phyloP scores from a whole-genome alignment of 2,797 vertebrate species.

The Alcedo quadribrachys region DNA sequence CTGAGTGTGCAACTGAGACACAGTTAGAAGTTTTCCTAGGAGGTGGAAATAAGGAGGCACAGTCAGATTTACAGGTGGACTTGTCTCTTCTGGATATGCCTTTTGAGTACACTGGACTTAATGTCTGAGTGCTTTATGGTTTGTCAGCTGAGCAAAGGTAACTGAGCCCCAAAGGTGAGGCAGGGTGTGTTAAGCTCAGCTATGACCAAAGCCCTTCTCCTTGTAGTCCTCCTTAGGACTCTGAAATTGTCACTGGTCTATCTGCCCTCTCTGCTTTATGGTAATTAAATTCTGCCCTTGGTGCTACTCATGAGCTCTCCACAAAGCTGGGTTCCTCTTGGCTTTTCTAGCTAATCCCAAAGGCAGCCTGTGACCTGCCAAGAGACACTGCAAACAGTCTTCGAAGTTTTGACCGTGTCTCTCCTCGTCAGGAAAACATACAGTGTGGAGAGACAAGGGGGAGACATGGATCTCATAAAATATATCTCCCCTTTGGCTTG shows the following conservation, averaged over 20 bases:
- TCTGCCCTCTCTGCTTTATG: background rate
- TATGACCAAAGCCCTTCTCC: background rate
- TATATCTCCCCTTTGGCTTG: conserved; percentile 59
- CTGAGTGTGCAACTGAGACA: background rate
- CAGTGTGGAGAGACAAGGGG: conserved; percentile 22
- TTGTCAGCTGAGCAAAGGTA: background rate
- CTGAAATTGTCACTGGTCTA: background rate
- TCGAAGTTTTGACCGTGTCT: conserved; percentile 19
- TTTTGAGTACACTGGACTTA: background rate
- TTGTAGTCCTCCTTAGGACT: background rate
- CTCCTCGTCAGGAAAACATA: conserved; percentile 14
- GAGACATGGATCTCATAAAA: conserved; percentile 53
- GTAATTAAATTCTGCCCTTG: background rate
- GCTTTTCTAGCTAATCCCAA: background rate
- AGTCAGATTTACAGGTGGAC: background rate
- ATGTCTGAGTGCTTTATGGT: background rate
- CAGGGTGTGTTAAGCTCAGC: background rate
- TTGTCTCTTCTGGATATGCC: background rate
- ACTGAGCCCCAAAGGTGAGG: background rate
- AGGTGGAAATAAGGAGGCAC: background rate
- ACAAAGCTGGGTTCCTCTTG: background rate
- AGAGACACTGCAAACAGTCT: background rate
- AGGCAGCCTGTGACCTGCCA: background rate
- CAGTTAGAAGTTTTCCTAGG: background rate
- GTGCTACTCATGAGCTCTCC: background rate